These are phyloP conservation scores for Galeruca laticollis DNA, from an alignment of 2,888 invertebrate genomes.

Conservation along the genomic window DNA sequence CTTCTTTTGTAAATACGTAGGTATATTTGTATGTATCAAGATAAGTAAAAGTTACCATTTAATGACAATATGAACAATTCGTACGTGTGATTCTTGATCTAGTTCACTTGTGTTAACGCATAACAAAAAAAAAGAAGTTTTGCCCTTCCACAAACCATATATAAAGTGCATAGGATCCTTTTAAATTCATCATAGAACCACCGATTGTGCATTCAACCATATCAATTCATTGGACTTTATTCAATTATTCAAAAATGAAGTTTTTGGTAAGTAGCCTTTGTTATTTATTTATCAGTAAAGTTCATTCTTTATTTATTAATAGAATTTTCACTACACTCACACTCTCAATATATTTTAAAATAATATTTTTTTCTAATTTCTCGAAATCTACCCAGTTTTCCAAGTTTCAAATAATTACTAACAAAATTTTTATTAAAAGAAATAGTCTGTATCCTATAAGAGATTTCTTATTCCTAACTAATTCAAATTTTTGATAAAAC, in stretches of 20 bases:
- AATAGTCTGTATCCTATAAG: too few species aligned
- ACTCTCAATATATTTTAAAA: too few species aligned
- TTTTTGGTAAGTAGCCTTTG: slow-evolving; percentile 48
- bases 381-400: too few species aligned
- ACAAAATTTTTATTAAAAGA: too few species aligned
- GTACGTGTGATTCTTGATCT: slow-evolving; percentile 52
- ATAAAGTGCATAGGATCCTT: slow-evolving; percentile 44
- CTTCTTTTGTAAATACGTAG: slow-evolving; percentile 16
- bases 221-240: slow-evolving; percentile 23
- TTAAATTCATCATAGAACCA: slow-evolving; percentile 45
- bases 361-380: too few species aligned
- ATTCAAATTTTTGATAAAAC: too few species aligned
- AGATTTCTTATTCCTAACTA: too few species aligned
- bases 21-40: slow-evolving; percentile 21
- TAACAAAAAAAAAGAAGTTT: slow-evolving; percentile 50
- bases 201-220: slow-evolving; percentile 47
- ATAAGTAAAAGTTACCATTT: slow-evolving; percentile 48
- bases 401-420: too few species aligned
- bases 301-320: background rate
- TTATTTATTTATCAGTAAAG: slow-evolving; percentile 12
- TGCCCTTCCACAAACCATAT: slow-evolving; percentile 54
- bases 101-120: slow-evolving; percentile 53
- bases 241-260: slow-evolving; percentile 45
- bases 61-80: slow-evolving; percentile 48
- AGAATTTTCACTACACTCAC: too few species aligned